Evolutionary conservation across 2,113 vertebrate species (phyloP), one percentile per base, ranked within the genome.

Genomic region (Aldabrachelys gigantea): DNA sequence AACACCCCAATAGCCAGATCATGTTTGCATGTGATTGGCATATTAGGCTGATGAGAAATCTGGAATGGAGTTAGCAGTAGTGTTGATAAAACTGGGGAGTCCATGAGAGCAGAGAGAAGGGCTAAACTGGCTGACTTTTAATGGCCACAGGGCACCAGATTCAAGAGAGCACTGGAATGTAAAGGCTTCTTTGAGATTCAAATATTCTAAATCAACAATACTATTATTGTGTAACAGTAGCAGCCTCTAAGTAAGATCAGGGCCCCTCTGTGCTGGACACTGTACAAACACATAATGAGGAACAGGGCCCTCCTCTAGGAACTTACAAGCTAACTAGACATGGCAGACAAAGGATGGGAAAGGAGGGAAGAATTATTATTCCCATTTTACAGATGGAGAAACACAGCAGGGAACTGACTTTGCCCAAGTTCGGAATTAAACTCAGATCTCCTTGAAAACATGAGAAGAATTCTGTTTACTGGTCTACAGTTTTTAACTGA

Each of bases 251-350:
- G 24, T 2, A 75, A 85, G 75, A 8, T 56, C n/a, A 3, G 8
- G 65, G 56, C 76, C 22, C 19, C 56, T 35, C 14, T 0, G 0
- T 41, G 31, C 13, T 1, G 19, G 31, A 31, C 31, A n/a, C 53
- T 38, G 57, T n/a, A 35, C 57, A 82, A 52, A 4, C 8, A 7
- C 3, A 3, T n/a, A 1, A 50, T 9, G n/a, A 94, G 49, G 76
- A 21, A 17, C 21, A 3, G 41, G 1, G 10, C 49, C 80, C 81
- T 52, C 21, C 53, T 10, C 24, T 49, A 57, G 44, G 88, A 62
- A 88, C 4, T 24, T 31, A 3, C 44, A 41, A 2, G 3, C 59
- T 41, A 31, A 1, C 13, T 3, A 9, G 4, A 84, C 25, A 27
- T 86, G 62, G 72, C 49, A 10, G 0, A 82, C 56, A 49, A 38